Percentiles rank a stretch among this genome's conserved stretches.
These are phyloP conservation scores for Bimastos eiseni DNA, from an alignment of 2,888 invertebrate genomes.

Conservation along the genomic window DNA sequence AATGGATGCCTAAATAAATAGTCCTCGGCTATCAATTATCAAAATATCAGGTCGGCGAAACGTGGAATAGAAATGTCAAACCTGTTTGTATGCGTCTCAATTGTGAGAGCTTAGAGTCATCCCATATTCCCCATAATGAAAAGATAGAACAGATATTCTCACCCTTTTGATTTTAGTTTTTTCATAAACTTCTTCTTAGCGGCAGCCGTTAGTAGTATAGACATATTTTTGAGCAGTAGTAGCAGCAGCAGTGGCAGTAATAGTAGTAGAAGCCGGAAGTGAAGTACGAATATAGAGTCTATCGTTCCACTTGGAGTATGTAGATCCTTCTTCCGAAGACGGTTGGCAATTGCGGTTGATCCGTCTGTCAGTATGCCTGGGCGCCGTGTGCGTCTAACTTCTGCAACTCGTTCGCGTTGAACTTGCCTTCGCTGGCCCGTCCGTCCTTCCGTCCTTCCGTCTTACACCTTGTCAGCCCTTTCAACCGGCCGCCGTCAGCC, in stretches of 20 bases:
- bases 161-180: neutral
- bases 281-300: neutral
- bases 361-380: neutral
- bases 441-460: neutral
- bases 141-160: neutral
- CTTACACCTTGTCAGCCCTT: neutral
- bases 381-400: neutral
- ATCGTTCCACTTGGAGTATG: neutral
- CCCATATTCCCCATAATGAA: no score
- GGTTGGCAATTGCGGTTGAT: neutral
- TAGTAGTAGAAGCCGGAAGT: no score
- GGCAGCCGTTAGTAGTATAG: neutral
- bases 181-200: conserved; percentile 19
- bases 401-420: neutral
- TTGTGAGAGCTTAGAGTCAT: no score
- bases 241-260: no score
- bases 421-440: neutral
- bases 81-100: neutral
- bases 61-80: neutral
- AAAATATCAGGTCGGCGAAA: neutral
- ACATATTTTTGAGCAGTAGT: neutral
- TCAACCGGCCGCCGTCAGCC: neutral
- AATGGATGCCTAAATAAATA: neutral
- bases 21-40: neutral
- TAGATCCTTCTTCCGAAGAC: neutral